Conservation (phyloP, 2,113 vertebrate species). For the Aplodontia rufa region DNA sequence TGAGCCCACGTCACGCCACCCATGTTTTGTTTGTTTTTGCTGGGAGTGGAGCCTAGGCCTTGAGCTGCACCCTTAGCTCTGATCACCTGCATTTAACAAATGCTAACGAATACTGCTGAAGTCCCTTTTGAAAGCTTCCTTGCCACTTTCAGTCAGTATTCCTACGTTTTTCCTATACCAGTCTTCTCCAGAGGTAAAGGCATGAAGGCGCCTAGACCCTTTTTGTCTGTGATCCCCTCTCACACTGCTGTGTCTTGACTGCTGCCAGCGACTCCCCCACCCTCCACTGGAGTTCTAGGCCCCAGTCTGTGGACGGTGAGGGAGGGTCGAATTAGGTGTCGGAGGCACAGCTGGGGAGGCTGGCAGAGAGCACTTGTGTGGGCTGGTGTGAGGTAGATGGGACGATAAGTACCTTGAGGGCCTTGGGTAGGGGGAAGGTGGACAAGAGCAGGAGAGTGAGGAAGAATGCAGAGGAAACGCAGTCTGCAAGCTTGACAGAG, state of each 20-base stretch:
- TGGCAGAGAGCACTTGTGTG: background rate
- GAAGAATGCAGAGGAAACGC: background rate
- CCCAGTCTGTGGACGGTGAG: background rate
- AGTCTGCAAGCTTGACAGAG: rapidly evolving
- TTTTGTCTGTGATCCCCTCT: background rate
- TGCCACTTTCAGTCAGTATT: background rate
- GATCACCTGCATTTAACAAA: background rate
- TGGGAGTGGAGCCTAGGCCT: too few species aligned
- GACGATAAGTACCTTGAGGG: background rate
- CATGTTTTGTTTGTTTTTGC: too few species aligned
- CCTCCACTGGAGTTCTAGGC: background rate
- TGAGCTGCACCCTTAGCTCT: too few species aligned
- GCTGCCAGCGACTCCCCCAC: background rate
- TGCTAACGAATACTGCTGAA: background rate
- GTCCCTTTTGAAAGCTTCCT: background rate
- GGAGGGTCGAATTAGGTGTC: background rate
- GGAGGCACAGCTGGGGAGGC: background rate
- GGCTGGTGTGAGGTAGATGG: background rate
- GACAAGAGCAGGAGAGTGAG: background rate
- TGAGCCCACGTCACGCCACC: background rate
- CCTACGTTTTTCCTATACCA: background rate
- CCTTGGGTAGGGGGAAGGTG: background rate
- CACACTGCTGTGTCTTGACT: background rate
- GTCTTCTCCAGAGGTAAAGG: background rate
- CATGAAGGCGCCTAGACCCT: background rate